These are phyloP conservation scores for Tetramorium alpestre DNA, from an alignment of 1,140 invertebrate genomes.

Conservation along the genomic window DNA sequence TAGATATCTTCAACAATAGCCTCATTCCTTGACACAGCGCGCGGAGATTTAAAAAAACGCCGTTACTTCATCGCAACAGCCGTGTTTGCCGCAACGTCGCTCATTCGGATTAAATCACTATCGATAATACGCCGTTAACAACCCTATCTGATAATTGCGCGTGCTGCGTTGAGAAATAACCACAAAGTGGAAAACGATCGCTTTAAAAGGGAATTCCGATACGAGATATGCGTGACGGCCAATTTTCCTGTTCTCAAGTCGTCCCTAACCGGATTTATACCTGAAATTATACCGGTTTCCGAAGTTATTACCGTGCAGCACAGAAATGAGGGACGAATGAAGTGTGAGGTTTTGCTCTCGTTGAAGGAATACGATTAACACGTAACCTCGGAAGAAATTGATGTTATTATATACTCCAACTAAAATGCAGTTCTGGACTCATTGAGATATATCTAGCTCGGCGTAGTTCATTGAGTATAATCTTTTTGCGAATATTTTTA, in stretches of 20 bases:
- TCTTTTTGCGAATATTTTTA: not conserved
- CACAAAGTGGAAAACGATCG: constrained; percentile 54
- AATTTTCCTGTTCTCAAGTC: constrained; percentile 56
- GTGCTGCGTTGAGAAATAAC: constrained; percentile 31
- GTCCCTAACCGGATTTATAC: constrained; percentile 50
- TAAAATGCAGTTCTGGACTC: not conserved
- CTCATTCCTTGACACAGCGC: not conserved
- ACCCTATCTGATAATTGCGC: constrained; percentile 48
- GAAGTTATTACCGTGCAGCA: constrained; percentile 28
- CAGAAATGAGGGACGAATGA: constrained; percentile 14
- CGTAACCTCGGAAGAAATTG: constrained; percentile 46
- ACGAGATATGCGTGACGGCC: constrained; percentile 40
- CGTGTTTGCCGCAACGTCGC: not conserved
- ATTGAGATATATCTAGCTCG: not conserved
- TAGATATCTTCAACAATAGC: constrained; percentile 13
- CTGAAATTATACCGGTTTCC: constrained; percentile 54
- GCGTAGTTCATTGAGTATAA: not conserved
- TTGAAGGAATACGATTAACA: constrained; percentile 38
- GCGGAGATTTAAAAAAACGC: not conserved
- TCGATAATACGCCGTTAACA: constrained; percentile 50
- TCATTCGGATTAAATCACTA: constrained; percentile 19
- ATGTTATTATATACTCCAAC: constrained; percentile 11
- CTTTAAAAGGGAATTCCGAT: constrained; percentile 47
- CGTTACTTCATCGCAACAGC: not conserved
- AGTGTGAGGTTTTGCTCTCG: constrained; percentile 35